Evolutionary conservation across 2,113 vertebrate genomes (phyloP).

Genomic region (Petrocephalus zakoni): DNA sequence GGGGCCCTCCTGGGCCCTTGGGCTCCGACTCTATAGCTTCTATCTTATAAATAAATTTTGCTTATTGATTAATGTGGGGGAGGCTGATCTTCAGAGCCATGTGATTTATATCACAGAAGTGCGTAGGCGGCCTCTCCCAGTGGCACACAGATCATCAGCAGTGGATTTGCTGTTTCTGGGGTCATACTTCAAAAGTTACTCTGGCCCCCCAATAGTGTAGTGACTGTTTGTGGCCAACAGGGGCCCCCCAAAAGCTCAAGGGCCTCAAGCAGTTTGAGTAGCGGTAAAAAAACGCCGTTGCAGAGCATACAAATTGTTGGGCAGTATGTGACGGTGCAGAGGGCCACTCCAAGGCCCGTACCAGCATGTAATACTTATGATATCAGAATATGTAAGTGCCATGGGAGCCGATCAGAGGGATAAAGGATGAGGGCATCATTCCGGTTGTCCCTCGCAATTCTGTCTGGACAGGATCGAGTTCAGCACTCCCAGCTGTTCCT

Average conservation of each 20-base stretch:
- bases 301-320: neutral
- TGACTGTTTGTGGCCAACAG: neutral
- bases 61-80: neutral
- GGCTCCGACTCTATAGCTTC: neutral
- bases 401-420: neutral
- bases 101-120: neutral
- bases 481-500: neutral
- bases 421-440: neutral
- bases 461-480: neutral
- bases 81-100: neutral
- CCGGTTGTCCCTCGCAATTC: neutral
- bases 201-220: neutral
- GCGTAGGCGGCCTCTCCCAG: neutral
- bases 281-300: neutral
- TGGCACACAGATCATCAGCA: neutral
- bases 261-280: neutral
- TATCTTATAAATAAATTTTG: neutral
- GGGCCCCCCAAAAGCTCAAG: neutral
- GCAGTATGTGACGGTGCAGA: neutral
- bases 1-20: too few relatives aligned
- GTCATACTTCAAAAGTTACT: neutral
- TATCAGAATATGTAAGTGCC: neutral
- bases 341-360: neutral
- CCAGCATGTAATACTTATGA: neutral
- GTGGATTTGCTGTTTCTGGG: neutral